phyloP scores from a whole-genome alignment of 1,140 invertebrate species.

The Nylanderia fulva region DNA sequence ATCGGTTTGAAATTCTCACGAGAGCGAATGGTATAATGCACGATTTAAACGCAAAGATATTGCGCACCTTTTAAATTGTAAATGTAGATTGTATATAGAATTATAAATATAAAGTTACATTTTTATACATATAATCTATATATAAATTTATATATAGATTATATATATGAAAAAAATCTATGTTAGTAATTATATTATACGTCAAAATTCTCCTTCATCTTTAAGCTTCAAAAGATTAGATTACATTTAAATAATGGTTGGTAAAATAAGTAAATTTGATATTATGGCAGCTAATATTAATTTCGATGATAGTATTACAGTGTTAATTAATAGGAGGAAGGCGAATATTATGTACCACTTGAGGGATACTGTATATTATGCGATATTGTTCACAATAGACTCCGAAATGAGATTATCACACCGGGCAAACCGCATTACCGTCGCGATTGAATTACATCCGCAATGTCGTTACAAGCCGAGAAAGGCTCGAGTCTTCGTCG shows the following conservation, averaged over 20 bases:
- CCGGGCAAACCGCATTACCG: constrained; percentile 53
- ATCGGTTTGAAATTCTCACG: constrained; percentile 2
- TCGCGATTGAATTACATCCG: constrained; percentile 64
- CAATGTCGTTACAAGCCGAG: background rate
- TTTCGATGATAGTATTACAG: constrained; percentile 10
- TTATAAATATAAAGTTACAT: constrained; percentile 19
- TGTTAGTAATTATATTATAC: background rate
- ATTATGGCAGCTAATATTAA: background rate
- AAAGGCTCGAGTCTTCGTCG: constrained; percentile 27
- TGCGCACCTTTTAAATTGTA: background rate
- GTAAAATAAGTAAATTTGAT: constrained; percentile 19
- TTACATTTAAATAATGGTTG: background rate
- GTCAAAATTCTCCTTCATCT: background rate
- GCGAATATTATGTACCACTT: constrained; percentile 15
- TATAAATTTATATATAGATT: background rate
- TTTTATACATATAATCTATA: constrained; percentile 10
- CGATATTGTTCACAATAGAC: constrained; percentile 60
- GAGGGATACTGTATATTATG: constrained; percentile 1
- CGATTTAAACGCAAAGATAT: constrained; percentile 1
- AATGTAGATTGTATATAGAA: background rate
- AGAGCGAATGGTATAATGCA: background rate
- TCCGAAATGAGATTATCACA: constrained; percentile 64
- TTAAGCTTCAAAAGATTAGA: constrained; percentile 9
- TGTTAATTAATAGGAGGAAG: constrained; percentile 39
- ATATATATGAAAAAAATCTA: background rate